Evolutionary conservation across 1,140 invertebrate genomes (phyloP), one percentile per base, ranked within the genome.

Genomic region (Drosophila ambigua): DNA sequence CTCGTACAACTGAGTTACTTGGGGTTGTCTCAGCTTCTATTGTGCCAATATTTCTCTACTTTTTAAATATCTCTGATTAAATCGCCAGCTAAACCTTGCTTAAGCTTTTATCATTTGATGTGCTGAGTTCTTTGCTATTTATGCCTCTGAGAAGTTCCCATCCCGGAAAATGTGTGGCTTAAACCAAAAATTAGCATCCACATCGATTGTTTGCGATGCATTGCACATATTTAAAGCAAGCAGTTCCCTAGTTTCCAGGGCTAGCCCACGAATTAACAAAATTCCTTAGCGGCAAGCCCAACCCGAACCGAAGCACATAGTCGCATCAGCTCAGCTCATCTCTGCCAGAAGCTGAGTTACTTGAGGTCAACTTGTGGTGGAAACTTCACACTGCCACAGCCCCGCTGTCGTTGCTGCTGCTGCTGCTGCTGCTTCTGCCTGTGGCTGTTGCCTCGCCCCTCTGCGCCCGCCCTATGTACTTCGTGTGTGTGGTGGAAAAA

Each of bases 401-500:
- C 23, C 16, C 20, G 20, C 20, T 20, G 20, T 20, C 20, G 20
- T 20, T 20, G 20, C 20, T 48, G 16, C 26, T 7, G 8, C 7
- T 7, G 8, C 7, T 31, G 28, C 7, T 45, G 23, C n/a, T 24
- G 31, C 26, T 46, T 11, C 26, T n/a, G 44, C 9, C 48, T 0
- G 26, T 28, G 26, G 26, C 31, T 2, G 3, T 9, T 35, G 11
- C 35, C 51, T 16, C 9, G 6, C 20, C 28, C 24, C 45, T 15
- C n/a, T 24, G 44, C 28, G 24, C 9, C 41, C 41, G 0, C 23
- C 31, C 51, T 54, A 63, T 52, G n/a, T 54, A 54, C 23, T n/a
- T 20, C 53, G 58, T 62, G 20, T 52, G 35, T 72, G 58, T 73
- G 57, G 50, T 57, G 58, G 60, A 50, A 60, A 77, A 61, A 76